Conservation (phyloP, 2,113 vertebrate genomes). For the Canis aureus region DNA sequence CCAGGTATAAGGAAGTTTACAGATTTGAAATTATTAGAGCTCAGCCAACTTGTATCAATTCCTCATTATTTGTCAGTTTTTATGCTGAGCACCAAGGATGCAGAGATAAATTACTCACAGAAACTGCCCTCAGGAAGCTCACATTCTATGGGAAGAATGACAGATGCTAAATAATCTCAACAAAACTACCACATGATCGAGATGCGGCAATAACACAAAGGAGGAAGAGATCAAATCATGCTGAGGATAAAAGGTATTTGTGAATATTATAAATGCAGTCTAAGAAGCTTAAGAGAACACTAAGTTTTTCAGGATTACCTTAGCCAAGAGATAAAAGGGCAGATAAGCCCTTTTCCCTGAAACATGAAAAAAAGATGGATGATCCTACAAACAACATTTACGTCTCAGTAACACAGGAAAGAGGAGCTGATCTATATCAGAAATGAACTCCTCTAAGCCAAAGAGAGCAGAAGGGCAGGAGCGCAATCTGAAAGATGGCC, state of each 20-base stretch:
- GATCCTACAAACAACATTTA: neutral
- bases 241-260: neutral
- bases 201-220: neutral
- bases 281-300: neutral
- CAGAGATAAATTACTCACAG: neutral
- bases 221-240: neutral
- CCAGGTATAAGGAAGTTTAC: neutral
- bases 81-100: neutral
- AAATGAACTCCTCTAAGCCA: neutral
- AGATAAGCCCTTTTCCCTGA: neutral
- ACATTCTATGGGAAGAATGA: neutral
- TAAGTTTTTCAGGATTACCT: neutral
- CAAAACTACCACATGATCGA: neutral
- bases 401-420: neutral
- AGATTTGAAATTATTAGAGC: neutral
- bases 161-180: neutral
- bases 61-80: neutral
- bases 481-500: neutral
- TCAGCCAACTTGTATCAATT: neutral
- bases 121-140: neutral
- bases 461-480: slow-evolving; percentile 8
- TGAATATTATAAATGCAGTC: neutral
- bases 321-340: neutral
- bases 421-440: neutral
- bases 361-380: neutral